Percentiles rank a stretch among this genome's conserved stretches.
phyloP scores from a whole-genome alignment of 2,797 vertebrate species.

The Jordanella pulchra region DNA sequence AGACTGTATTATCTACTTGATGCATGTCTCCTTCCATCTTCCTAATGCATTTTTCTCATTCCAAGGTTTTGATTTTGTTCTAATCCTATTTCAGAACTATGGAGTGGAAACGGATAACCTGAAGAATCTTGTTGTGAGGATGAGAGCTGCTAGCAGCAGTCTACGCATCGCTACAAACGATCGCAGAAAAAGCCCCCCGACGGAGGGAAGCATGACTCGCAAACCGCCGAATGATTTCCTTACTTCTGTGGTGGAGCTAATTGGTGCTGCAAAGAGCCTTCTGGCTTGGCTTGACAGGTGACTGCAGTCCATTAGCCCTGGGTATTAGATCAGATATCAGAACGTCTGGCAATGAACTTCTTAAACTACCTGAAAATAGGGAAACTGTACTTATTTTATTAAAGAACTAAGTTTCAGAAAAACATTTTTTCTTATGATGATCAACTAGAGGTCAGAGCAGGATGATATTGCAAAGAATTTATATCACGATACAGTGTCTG shows the following conservation, averaged over 20 bases:
- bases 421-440: too few species aligned
- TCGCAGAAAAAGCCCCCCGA: constrained; percentile 83
- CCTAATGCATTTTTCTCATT: neutral
- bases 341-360: neutral
- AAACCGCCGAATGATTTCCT: constrained; percentile 96
- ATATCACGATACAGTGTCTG: too few species aligned
- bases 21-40: neutral
- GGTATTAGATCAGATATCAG: neutral
- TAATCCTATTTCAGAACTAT: constrained; percentile 85
- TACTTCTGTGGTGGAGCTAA: constrained; percentile 95
- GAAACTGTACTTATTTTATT: neutral
- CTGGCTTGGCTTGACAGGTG: constrained; percentile 96
- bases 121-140: constrained; percentile 90
- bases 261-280: constrained; percentile 93
- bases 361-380: neutral
- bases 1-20: neutral
- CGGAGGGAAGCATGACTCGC: constrained; percentile 84
- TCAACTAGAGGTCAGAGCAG: too few species aligned
- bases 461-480: too few species aligned
- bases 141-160: constrained; percentile 88
- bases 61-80: neutral
- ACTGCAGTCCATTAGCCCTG: neutral
- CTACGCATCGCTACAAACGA: constrained; percentile 90
- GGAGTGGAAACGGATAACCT: constrained; percentile 96
- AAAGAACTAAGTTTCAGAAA: neutral